Evolutionary conservation across 2,797 vertebrate genomes (phyloP), one percentile per base, ranked within the genome.

Genomic region (Hyperoplus immaculatus): DNA sequence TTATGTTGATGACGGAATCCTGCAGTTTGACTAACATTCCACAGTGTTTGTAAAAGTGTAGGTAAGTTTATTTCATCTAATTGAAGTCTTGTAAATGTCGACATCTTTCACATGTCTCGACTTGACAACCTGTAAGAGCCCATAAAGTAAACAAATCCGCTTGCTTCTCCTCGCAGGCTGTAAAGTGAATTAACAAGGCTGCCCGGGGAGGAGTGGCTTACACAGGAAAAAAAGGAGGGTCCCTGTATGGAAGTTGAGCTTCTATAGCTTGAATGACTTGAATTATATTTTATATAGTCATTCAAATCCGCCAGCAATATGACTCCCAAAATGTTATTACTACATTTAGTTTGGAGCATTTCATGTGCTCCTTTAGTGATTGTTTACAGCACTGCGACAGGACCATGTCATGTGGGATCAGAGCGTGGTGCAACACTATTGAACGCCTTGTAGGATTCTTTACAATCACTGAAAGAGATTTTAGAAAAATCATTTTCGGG

Each of bases 401-500:
- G 62, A 72, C 60, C 65, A 18, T 58, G 66, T 74, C 65, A 18
- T 58, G 66, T 74, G 67, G 69, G 56, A 68, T 53, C 69, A 60
- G 76, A 78, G 69, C 9, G 16, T 50, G 56, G 36, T 60, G 60
- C 69, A 70, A 38, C 68, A 57, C n/a, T 45, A 6, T 15, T 56
- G 51, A 74, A 59, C 79, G 49, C 41, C 69, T 60, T 86, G 67
- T 50, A 58, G 67, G 67, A 47, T 75, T 69, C 58, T 70, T 78
- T 71, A 76, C 51, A 55, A 55, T 81, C 71, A 68, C 60, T 65
- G 76, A 76, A 78, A 83, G 60, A 75, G 55, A 77, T 75, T 80
- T 46, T 29, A 29, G 29, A 53, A 49, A 81, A 84, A 87, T 84
- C 9, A 86, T 81, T 85, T 82, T 77, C 66, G 64, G 70, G 45